Base-by-base conservation (phyloP, 1,140 invertebrate genomes). In the Drosophila guanche region DNA sequence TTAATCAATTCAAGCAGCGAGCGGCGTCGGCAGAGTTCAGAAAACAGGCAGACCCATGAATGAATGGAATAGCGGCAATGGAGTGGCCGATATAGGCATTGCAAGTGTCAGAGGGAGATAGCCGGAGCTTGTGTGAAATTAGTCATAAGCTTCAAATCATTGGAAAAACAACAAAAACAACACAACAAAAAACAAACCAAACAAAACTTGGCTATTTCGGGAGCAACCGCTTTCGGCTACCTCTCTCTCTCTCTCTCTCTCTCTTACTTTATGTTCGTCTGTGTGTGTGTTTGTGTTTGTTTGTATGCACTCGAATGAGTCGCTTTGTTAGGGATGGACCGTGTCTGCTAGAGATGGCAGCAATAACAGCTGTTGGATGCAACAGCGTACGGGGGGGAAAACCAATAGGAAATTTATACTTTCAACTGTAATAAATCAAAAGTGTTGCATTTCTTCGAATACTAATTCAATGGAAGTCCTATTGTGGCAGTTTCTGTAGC, bases 161-260 rank as follows among this genome's bases (percentile, higher is more conserved):
- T 54, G 56, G 60, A 46, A 61, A 47, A 8, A 53, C 16, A 58
- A 58, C 16, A 53, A 59, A 37, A 47, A 40, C 27, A 29, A 25
- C 23, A 56, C 25, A 6, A 45, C n/a, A 40, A 42, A 61, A 4
- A 62, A 78, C 40, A 51, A 48, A 23, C 29, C 42, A 45, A 53
- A 56, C 46, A 73, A 33, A 75, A 75, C 76, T 85, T 84, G 72
- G 80, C 80, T 84, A 85, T 85, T 84, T 84, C 72, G 80, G 80
- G 80, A 84, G 80, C 80, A 65, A 84, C 73, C 40, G 76, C 66
- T 79, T 85, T 76, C 43, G 65, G 72, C 66, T 67, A 54, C 55
- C 60, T 33, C 29, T 59, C 40, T 57, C 22, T 56, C 22, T 20
- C 60, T 33, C 29, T 59, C 40, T 57, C 22, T 56, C 22, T 20